Evolutionary conservation across 2,888 invertebrate genomes (phyloP).

Genomic region (Gastrophysa polygoni): DNA sequence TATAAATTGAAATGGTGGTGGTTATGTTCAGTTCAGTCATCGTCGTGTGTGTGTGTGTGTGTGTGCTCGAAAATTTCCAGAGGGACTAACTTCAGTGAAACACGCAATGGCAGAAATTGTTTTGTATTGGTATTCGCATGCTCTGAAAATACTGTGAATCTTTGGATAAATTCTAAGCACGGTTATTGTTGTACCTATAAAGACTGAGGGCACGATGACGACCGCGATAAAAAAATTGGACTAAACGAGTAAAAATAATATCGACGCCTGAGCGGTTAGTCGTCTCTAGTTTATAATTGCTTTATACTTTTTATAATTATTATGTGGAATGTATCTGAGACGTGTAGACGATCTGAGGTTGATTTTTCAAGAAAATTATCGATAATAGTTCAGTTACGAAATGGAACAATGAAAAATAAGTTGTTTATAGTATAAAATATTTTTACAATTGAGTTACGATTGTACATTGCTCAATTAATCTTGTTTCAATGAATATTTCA

Average conservation of each 20-base stretch:
- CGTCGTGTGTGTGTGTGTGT: neutral
- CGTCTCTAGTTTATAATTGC: constrained; percentile 51
- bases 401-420: constrained; percentile 41
- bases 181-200: too few relatives aligned
- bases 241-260: constrained; percentile 19
- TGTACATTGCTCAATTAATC: constrained; percentile 58
- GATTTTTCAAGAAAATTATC: constrained; percentile 58
- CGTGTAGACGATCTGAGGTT: constrained; percentile 54
- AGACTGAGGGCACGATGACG: constrained; percentile 35
- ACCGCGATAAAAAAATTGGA: constrained; percentile 26
- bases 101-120: constrained; percentile 35
- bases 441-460: constrained; percentile 51
- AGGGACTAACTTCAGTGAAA: neutral
- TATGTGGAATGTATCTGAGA: constrained; percentile 43
- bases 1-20: constrained; percentile 33
- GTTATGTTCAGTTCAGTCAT: constrained; percentile 4
- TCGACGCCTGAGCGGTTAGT: constrained; percentile 24
- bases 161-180: too few relatives aligned
- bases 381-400: constrained; percentile 42
- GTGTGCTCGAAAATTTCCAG: neutral
- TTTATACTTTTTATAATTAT: constrained; percentile 59
- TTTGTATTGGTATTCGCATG: constrained; percentile 48
- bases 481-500: constrained; percentile 44
- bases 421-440: constrained; percentile 52
- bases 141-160: constrained; percentile 49